These are phyloP conservation scores for Plumapathes pennacea DNA, from an alignment of 92 coral and sea anemone genomes.

Conservation along the genomic window DNA sequence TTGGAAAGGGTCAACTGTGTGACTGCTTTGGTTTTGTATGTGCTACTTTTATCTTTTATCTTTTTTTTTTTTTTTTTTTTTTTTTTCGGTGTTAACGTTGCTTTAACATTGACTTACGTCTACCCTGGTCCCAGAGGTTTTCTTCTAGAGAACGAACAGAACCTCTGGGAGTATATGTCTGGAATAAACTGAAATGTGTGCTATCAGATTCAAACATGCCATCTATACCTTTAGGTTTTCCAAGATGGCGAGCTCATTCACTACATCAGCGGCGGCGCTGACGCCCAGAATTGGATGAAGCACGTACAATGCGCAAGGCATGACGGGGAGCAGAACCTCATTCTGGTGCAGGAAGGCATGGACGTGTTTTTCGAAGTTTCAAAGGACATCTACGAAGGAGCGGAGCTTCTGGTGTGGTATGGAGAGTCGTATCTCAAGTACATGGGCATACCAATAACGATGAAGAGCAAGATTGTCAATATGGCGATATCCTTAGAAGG, in stretches of 20 bases:
- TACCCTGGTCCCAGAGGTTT: no score
- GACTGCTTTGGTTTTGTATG: no score
- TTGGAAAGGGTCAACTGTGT: no score
- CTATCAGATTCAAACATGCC: no score
- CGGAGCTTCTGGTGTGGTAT: conserved; percentile 93
- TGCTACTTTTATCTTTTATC: no score
- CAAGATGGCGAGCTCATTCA: conserved; percentile 91
- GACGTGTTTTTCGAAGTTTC: conserved; percentile 79
- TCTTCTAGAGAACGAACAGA: neutral
- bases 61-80: no score
- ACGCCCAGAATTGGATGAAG: conserved; percentile 91
- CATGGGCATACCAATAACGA: conserved; percentile 97
- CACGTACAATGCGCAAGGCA: conserved; percentile 94
- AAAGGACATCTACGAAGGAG: conserved; percentile 81
- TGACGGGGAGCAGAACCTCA: conserved; percentile 88
- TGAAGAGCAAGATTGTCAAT: conserved; percentile 80
- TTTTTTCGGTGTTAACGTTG: no score
- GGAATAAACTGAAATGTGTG: no score
- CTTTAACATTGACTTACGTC: no score
- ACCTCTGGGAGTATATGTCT: no score
- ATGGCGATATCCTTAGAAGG: no score
- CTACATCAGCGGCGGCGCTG: conserved; percentile 82
- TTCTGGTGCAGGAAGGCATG: conserved; percentile 82
- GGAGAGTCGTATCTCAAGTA: conserved; percentile 92
- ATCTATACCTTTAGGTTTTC: conserved; percentile 76